Conservation (phyloP, 2,888 invertebrate species). For the Laothoe populi region DNA sequence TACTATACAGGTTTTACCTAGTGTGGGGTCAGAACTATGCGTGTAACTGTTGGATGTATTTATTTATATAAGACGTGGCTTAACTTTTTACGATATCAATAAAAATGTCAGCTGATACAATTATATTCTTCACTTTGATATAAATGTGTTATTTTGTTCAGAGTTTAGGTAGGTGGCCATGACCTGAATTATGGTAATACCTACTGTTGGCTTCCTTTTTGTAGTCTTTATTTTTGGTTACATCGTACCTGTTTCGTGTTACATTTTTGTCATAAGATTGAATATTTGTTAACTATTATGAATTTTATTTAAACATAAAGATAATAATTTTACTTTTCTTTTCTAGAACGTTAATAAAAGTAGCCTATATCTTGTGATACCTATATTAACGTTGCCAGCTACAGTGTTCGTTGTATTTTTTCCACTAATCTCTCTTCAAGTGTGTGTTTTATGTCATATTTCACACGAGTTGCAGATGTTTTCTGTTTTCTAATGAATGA, state of each 20-base stretch:
- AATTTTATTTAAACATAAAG: not conserved
- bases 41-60: too few relatives aligned
- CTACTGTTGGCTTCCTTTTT: too few relatives aligned
- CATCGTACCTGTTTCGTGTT: not conserved
- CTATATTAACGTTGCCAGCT: not conserved
- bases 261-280: not conserved
- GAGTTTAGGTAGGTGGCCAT: not conserved
- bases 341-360: too few relatives aligned
- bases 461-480: not conserved
- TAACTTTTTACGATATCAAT: constrained; percentile 38
- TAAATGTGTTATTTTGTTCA: constrained; percentile 23
- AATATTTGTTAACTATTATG: not conserved
- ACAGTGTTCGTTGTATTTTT: not conserved
- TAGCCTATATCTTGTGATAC: too few relatives aligned
- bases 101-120: constrained; percentile 41
- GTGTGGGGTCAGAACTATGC: too few relatives aligned
- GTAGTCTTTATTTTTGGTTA: too few relatives aligned
- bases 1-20: too few relatives aligned
- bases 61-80: constrained; percentile 33
- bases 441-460: constrained; percentile 16
- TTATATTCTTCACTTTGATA: constrained; percentile 34
- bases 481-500: constrained; percentile 25
- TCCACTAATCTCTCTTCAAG: not conserved
- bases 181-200: constrained; percentile 4
- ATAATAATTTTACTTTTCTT: not conserved